Evolutionary conservation across 2,888 invertebrate species (phyloP), one percentile per base, ranked within the genome.

Genomic region (Acanthosepion lycidas): DNA sequence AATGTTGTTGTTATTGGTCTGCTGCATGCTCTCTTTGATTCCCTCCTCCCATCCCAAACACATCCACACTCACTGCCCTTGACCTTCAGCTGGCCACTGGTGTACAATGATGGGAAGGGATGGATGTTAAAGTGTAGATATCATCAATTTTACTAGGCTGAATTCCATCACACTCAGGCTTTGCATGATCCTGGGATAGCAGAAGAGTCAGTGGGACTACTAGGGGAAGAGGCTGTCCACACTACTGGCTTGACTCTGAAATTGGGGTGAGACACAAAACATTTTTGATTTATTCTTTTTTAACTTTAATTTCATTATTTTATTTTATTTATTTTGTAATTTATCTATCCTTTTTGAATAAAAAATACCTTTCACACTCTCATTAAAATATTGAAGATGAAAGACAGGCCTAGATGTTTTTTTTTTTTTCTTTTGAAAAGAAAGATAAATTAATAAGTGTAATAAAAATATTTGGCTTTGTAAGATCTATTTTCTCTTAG

Each of bases 171-270:
- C 95, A 95, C 95, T 95, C 97, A 97, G 97, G 97, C 97, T 98
- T 99, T 99, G 99, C 99, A 99, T 98, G 99, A 99, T 98, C 99
- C 99, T 97, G 98, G 98, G 98, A 98, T 97, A 95, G 95, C 99
- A 97, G 99, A 97, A 95, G 97, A 99, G 98, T 96, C 95, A 28
- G 99, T 99, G 98, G 99, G 99, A 98, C 98, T 99, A 97, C 98
- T 99, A 97, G 99, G 99, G 98, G 99, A 99, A 98, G 99, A 99
- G 98, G 99, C 98, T 97, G 98, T 99, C 97, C 98, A 98, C 98
- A 94, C 96, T 23, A 55, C 96, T 42, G 99, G 99, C 98, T 99
- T 99, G 98, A 99, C 99, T 98, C 98, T 99, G 98, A 99, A 99
- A 98, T 98, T 99, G 98, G 99, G 99, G 99, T 99, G 96, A 96